A percentile compares a stretch with the other conserved stretches of the same genome.
phyloP scores from a whole-genome alignment of 2,113 vertebrate species.

The Neopipo cinnamomea region DNA sequence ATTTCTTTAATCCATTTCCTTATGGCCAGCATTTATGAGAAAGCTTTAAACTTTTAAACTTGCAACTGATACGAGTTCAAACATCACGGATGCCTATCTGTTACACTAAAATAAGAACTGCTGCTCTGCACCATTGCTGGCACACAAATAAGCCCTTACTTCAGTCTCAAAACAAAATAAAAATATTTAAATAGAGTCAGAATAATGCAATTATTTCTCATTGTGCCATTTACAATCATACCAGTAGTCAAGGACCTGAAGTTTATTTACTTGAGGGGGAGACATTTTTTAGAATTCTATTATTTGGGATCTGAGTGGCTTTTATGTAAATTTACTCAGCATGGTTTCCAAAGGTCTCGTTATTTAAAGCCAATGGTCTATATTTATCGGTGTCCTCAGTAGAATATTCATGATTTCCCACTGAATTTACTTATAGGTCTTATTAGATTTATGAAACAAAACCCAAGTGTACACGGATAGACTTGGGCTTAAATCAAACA shows the following conservation, averaged over 20 bases:
- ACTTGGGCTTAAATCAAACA: background rate
- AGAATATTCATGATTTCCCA: background rate
- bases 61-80: slow-evolving; percentile 8
- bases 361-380: background rate
- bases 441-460: background rate
- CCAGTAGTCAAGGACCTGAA: background rate
- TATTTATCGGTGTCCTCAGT: background rate
- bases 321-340: background rate
- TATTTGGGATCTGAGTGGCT: background rate
- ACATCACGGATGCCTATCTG: background rate
- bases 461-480: background rate
- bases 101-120: background rate
- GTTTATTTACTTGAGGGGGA: background rate
- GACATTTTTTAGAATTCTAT: background rate
- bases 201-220: background rate
- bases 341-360: background rate
- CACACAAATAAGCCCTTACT: background rate
- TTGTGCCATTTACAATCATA: background rate
- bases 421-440: background rate
- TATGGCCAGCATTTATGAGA: slow-evolving; percentile 55
- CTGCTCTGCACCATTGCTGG: background rate
- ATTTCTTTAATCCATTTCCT: slow-evolving; percentile 69
- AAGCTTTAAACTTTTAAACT: slow-evolving; percentile 58
- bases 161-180: background rate
- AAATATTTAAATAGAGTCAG: background rate